Percentiles rank a stretch among this genome's conserved stretches.
Evolutionary conservation across 2,113 vertebrate species (phyloP).

Genomic region (Erythrolamprus reginae): DNA sequence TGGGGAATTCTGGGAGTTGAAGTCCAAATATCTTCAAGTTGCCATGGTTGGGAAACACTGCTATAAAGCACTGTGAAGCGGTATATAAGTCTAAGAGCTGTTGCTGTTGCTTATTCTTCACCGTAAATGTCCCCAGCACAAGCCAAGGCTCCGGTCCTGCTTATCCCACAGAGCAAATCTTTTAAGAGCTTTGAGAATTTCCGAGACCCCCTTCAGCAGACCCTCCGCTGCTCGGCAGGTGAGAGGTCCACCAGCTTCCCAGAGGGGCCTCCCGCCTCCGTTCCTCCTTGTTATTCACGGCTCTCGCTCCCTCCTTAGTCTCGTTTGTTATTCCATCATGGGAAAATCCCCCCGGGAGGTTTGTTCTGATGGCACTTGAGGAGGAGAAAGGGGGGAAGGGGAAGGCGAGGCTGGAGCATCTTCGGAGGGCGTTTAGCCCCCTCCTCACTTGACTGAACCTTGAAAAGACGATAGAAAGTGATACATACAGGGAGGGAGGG

Average conservation of each 20-base stretch:
- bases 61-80: too few relatives aligned
- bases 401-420: constrained; percentile 50
- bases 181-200: too few relatives aligned
- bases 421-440: background rate
- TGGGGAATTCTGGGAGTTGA: too few relatives aligned
- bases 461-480: too few relatives aligned
- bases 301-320: constrained; percentile 21
- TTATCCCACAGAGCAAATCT: background rate
- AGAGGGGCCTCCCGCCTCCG: background rate
- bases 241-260: background rate
- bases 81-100: too few relatives aligned
- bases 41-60: too few relatives aligned
- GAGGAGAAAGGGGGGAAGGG: constrained; percentile 44
- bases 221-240: too few relatives aligned
- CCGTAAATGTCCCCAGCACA: background rate
- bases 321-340: constrained; percentile 58
- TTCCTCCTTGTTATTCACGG: constrained; percentile 42
- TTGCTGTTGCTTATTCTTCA: background rate
- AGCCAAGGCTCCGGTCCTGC: background rate
- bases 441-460: too few relatives aligned
- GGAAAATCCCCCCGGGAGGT: constrained; percentile 54
- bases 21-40: too few relatives aligned
- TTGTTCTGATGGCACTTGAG: constrained; percentile 50
- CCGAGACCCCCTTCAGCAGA: too few relatives aligned
- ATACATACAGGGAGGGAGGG: too few relatives aligned